phyloP scores from a whole-genome alignment of 2,113 vertebrate genomes.

The Phainopepla nitens region DNA sequence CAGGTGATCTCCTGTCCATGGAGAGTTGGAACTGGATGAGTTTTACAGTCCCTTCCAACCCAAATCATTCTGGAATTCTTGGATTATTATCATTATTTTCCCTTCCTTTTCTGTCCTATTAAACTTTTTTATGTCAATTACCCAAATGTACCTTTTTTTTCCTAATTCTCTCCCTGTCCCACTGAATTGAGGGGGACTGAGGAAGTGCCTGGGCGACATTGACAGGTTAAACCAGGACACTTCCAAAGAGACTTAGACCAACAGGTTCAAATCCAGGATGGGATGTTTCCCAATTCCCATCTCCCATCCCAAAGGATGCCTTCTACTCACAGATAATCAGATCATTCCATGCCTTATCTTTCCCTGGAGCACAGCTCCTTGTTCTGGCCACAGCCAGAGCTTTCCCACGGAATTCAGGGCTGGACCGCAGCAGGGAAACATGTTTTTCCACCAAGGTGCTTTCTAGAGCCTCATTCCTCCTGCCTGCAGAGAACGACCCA shows the following conservation, averaged over 20 bases:
- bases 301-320: not conserved
- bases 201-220: fast-evolving
- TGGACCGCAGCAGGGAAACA: fast-evolving
- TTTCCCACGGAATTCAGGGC: not conserved
- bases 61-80: not conserved
- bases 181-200: not conserved
- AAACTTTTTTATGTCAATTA: not conserved
- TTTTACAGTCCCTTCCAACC: not conserved
- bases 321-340: not conserved
- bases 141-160: no score
- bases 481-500: not conserved
- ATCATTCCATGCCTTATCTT: not conserved
- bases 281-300: not conserved
- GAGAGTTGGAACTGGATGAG: not conserved
- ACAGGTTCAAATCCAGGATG: not conserved
- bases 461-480: not conserved
- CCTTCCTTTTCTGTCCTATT: not conserved
- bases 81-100: not conserved
- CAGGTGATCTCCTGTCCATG: not conserved
- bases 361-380: not conserved
- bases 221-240: not conserved
- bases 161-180: not conserved
- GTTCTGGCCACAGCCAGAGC: not conserved
- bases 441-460: not conserved
- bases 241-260: not conserved